Conservation (phyloP, 2,113 vertebrate genomes). For the Dasyornis broadbenti region DNA sequence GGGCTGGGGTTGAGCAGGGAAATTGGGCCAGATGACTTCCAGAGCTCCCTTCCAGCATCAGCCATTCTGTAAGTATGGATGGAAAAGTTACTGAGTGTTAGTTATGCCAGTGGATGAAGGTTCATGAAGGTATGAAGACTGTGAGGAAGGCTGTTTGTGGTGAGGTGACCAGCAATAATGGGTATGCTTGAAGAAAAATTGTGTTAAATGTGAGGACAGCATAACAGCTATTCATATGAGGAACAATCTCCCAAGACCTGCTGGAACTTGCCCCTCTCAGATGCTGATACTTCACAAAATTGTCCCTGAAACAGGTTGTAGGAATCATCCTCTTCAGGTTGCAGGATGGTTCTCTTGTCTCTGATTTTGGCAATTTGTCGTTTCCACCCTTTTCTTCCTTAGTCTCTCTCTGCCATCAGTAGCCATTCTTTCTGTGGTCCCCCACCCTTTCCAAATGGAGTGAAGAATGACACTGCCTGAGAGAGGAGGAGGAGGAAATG, state of each 20-base stretch:
- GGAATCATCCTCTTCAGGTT: neutral
- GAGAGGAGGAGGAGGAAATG: constrained; percentile 36
- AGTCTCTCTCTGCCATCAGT: neutral
- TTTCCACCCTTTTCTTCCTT: neutral
- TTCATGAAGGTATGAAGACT: neutral
- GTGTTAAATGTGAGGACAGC: neutral
- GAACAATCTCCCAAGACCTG: neutral
- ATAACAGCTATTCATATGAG: neutral
- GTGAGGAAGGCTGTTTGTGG: neutral
- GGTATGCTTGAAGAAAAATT: neutral
- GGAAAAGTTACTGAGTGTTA: neutral
- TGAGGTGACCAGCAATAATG: neutral
- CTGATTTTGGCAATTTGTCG: neutral
- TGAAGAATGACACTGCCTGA: neutral
- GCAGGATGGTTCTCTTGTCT: neutral
- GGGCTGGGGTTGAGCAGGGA: neutral
- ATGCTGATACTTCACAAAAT: neutral
- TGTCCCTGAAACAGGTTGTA: neutral
- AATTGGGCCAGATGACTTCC: neutral
- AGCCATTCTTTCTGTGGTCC: neutral
- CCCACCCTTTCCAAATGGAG: neutral
- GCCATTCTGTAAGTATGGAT: neutral
- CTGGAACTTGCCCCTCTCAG: neutral
- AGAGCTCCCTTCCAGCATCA: neutral
- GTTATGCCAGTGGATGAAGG: neutral